Percentiles rank a stretch among this genome's conserved stretches.
phyloP scores from a whole-genome alignment of 1,140 invertebrate species.

The Tetranychus urticae region DNA sequence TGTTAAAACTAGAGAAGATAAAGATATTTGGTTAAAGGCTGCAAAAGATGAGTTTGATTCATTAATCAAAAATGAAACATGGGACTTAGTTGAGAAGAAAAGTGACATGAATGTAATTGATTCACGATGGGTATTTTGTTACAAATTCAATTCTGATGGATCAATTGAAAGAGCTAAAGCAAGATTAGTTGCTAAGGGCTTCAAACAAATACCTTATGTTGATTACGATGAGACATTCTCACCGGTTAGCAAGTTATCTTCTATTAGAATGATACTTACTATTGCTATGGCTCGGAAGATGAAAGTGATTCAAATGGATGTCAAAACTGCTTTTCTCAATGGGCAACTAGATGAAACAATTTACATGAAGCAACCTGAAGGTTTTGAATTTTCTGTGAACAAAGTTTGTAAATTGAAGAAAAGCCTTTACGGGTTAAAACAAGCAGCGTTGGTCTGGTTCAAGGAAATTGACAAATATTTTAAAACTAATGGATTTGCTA shows the following conservation, averaged over 20 bases:
- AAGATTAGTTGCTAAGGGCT: slow-evolving; percentile 8
- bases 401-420: slow-evolving; percentile 16
- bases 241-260: slow-evolving; percentile 15
- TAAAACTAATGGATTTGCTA: not conserved
- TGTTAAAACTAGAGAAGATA: slow-evolving; percentile 16
- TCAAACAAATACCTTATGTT: not conserved
- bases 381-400: slow-evolving; percentile 2
- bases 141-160: slow-evolving; percentile 6
- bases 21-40: slow-evolving; percentile 16
- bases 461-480: slow-evolving; percentile 10
- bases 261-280: slow-evolving; percentile 17
- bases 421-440: slow-evolving; percentile 22
- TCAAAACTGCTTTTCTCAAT: slow-evolving; percentile 7
- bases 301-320: not conserved
- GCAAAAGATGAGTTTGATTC: slow-evolving; percentile 20
- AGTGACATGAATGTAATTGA: slow-evolving; percentile 11
- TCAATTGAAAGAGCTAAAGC: slow-evolving; percentile 4
- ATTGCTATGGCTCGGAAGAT: not conserved
- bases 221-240: slow-evolving; percentile 9
- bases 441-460: slow-evolving; percentile 21
- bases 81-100: slow-evolving; percentile 16
- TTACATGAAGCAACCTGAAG: slow-evolving; percentile 5
- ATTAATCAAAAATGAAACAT: slow-evolving; percentile 18
- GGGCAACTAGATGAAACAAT: not conserved
- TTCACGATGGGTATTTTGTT: slow-evolving; percentile 13